Evolutionary conservation across 2,888 invertebrate genomes (phyloP), one percentile per base, ranked within the genome.

Genomic region (Abrostola tripartita): DNA sequence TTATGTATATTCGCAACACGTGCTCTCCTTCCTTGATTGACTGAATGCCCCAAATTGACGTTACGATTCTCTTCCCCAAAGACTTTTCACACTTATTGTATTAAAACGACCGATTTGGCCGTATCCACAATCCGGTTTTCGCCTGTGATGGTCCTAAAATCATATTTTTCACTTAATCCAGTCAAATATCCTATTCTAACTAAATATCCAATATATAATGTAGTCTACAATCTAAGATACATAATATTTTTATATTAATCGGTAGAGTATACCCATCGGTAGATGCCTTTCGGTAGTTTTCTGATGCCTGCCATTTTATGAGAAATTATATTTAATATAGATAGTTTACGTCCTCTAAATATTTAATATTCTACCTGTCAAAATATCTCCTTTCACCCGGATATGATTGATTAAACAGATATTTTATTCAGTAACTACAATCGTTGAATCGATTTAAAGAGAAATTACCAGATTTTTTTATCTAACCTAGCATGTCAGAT

Each of bases 21-120:
- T 55, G 59, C 40, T 62, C 53, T 55, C 60, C 50, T 69, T 72
- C 68, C 71, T 59, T 81, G 85, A 92, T 94, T 92, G 93, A 93
- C 92, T 82, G 89, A 81, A 85, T 90, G 89, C 87, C 87, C 24
- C 61, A 88, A 93, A 93, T 93, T 92, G 92, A 92, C 92, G 83
- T 79, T 85, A 86, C 88, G 88, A 88, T 89, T 87, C 61, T 64
- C 68, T 68, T 51, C 71, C 74, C 70, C 54, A 79, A 79, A 79
- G 79, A 74, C 55, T 79, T 79, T 79, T 79, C 79, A 79, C 81
- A 81, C 79, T 76, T 81, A 80, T 62, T 50, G 53, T 6, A 12
- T 51, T 58, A 56, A 42, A 42, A 44, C 44, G 35, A 55, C 60
- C 66, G 24, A 14, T 49, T 47, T 14, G 7, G 41, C 24, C 35